phyloP scores from a whole-genome alignment of 2,113 vertebrate species.

The Emydocephalus ijimae region DNA sequence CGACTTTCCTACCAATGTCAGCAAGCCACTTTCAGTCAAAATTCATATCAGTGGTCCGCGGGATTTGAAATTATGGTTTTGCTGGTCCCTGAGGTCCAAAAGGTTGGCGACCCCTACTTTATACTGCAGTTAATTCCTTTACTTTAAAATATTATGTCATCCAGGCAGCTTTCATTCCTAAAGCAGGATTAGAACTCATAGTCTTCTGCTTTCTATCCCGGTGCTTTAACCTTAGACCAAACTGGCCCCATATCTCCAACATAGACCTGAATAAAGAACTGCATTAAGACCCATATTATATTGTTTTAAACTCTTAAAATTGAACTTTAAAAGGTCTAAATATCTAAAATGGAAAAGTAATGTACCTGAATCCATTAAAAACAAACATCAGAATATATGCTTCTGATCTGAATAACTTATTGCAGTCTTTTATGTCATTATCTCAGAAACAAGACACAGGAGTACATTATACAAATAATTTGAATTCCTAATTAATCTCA shows the following conservation, averaged over 20 bases:
- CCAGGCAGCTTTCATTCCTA: background rate
- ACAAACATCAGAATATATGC: background rate
- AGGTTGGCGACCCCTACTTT: too few species aligned
- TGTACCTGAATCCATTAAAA: background rate
- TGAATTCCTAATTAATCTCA: background rate
- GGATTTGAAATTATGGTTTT: too few species aligned
- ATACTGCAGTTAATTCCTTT: background rate
- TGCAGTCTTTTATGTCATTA: background rate
- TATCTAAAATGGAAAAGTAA: background rate
- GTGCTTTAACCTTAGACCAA: background rate
- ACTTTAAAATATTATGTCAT: background rate
- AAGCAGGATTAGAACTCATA: background rate
- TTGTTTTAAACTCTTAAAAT: background rate
- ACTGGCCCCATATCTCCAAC: background rate
- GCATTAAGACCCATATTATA: background rate
- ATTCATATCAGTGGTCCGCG: too few species aligned
- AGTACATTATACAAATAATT: background rate
- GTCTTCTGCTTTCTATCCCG: background rate
- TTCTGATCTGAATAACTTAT: background rate
- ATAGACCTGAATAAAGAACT: background rate
- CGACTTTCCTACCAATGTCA: too few species aligned
- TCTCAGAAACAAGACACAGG: background rate
- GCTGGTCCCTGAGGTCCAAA: too few species aligned
- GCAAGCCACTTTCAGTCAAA: too few species aligned
- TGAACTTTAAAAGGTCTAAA: background rate